Percentiles rank a stretch among this genome's conserved stretches.
Conservation (phyloP, 2,113 vertebrate genomes). For the Corydoras sp. region DNA sequence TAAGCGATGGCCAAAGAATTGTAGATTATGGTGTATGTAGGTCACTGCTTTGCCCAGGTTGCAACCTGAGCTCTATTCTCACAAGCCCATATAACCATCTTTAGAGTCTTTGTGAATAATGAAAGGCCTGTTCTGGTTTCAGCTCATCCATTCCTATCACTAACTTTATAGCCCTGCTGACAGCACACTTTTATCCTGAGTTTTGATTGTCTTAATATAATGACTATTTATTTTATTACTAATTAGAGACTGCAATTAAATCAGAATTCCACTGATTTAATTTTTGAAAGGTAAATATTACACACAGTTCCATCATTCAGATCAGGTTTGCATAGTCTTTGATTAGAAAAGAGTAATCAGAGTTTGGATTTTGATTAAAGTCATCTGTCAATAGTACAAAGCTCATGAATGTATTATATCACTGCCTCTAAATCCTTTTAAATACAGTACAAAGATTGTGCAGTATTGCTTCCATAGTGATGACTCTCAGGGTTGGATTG, state of each 20-base stretch:
- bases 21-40: not conserved
- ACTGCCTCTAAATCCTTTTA: slow-evolving; percentile 23
- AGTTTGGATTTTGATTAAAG: slow-evolving; percentile 8
- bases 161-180: not conserved
- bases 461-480: slow-evolving; percentile 29
- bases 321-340: too few species aligned
- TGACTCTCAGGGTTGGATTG: slow-evolving; percentile 43
- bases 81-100: slow-evolving; percentile 15
- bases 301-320: too few species aligned
- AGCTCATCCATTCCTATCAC: slow-evolving; percentile 24
- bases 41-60: not conserved
- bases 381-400: slow-evolving; percentile 3
- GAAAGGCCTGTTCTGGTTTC: slow-evolving; percentile 49
- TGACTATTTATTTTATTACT: slow-evolving; percentile 21
- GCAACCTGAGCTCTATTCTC: slow-evolving; percentile 32
- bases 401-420: slow-evolving; percentile 24
- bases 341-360: too few species aligned
- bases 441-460: slow-evolving; percentile 24
- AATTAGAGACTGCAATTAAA: too few species aligned
- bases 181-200: slow-evolving; percentile 34
- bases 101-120: slow-evolving; percentile 18
- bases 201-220: slow-evolving; percentile 52
- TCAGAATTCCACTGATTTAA: too few species aligned
- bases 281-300: too few species aligned
- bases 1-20: too few species aligned